A percentile compares a stretch with the other conserved stretches of the same genome.
Evolutionary conservation across 1,140 invertebrate genomes (phyloP).

Genomic region (Mamestra configurata): DNA sequence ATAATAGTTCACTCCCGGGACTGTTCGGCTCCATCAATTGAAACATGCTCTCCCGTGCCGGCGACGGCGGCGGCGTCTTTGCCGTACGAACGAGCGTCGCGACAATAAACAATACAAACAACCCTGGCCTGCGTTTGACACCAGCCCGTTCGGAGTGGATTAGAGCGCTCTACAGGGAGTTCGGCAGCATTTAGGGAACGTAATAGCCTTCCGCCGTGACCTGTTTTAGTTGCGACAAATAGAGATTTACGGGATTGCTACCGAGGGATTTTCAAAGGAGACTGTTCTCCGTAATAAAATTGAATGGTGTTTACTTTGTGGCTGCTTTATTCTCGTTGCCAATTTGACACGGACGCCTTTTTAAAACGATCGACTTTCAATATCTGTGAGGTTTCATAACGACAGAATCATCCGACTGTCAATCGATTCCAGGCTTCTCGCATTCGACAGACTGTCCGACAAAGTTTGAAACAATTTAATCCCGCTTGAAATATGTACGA

Average conservation of each 20-base stretch:
- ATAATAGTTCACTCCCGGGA: slow-evolving; percentile 72
- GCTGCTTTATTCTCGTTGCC: slow-evolving; percentile 69
- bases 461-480: slow-evolving; percentile 81
- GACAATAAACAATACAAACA: slow-evolving; percentile 88
- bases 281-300: slow-evolving; percentile 83
- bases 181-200: slow-evolving; percentile 86
- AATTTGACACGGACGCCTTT: slow-evolving; percentile 57
- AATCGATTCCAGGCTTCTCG: slow-evolving; percentile 66
- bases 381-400: slow-evolving; percentile 55
- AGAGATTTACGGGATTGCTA: slow-evolving; percentile 86
- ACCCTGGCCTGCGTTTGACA: slow-evolving; percentile 86
- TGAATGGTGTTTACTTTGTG: slow-evolving; percentile 83
- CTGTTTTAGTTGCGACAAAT: slow-evolving; percentile 88
- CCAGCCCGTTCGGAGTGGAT: slow-evolving; percentile 86
- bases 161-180: slow-evolving; percentile 85
- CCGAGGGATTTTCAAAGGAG: slow-evolving; percentile 76
- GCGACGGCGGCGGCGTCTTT: slow-evolving; percentile 75
- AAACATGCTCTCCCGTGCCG: slow-evolving; percentile 70
- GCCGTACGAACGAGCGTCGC: slow-evolving; percentile 76
- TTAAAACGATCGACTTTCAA: slow-evolving; percentile 59
- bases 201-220: slow-evolving; percentile 86
- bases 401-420: slow-evolving; percentile 63
- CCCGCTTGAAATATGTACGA: slow-evolving; percentile 75
- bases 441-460: slow-evolving; percentile 72
- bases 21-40: slow-evolving; percentile 77